Percentiles rank a stretch among this genome's conserved stretches.
Evolutionary conservation across 2,113 vertebrate species (phyloP).

Genomic region (human): DNA sequence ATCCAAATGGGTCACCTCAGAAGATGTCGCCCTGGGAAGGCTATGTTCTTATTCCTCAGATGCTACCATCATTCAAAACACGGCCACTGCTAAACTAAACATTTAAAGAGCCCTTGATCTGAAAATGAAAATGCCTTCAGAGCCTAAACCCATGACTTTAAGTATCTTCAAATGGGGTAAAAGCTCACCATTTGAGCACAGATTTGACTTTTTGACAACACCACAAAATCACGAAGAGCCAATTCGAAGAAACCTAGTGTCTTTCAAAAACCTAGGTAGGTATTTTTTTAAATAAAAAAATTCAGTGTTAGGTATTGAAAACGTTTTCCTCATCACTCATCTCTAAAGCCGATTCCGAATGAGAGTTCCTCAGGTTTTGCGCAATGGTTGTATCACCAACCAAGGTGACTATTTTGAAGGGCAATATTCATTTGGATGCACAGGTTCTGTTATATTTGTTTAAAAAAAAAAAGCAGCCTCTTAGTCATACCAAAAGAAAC

Average conservation of each 20-base stretch:
- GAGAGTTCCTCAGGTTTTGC: conserved; percentile 42
- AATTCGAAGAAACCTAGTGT: conserved; percentile 20
- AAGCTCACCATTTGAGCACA: not conserved
- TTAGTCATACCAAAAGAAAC: conserved; percentile 20
- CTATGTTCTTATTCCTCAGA: conserved; percentile 12
- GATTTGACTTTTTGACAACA: conserved; percentile 28
- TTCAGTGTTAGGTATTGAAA: not conserved
- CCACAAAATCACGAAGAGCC: not conserved
- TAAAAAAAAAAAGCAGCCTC: not conserved
- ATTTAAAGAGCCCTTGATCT: not conserved
- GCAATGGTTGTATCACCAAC: conserved; percentile 11
- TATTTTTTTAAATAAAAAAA: not conserved
- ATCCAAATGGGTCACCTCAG: conserved; percentile 56
- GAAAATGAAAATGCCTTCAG: conserved; percentile 44
- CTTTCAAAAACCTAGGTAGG: not conserved
- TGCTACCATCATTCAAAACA: not conserved
- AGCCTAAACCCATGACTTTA: conserved; percentile 4
- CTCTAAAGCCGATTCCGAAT: conserved; percentile 1
- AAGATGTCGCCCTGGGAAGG: not conserved
- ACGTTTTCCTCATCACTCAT: conserved; percentile 18
- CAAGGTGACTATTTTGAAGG: conserved; percentile 63
- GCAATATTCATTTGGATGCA: conserved; percentile 41
- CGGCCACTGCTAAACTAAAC: not conserved
- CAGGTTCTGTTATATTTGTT: not conserved
- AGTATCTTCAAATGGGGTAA: conserved; percentile 15